phyloP scores from a whole-genome alignment of 2,888 invertebrate genomes.

The Pristionchus mayeri region DNA sequence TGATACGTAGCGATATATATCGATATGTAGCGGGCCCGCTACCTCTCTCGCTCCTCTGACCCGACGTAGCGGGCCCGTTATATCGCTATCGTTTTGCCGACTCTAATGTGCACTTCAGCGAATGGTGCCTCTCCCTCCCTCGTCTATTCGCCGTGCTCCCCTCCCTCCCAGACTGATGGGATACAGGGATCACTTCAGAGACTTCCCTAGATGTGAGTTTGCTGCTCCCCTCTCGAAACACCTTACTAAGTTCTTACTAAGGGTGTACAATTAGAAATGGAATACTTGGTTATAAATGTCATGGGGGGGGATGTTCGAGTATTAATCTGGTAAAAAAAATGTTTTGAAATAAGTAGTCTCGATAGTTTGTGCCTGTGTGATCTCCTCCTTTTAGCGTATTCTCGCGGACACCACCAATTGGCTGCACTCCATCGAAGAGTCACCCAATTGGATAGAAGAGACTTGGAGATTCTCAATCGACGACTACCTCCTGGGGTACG shows the following conservation, averaged over 20 bases:
- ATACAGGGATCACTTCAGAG: conserved; percentile 28
- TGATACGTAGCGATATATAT: too few relatives aligned
- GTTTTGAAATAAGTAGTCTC: too few relatives aligned
- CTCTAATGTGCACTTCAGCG: not conserved
- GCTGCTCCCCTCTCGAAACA: not conserved
- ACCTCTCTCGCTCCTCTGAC: too few relatives aligned
- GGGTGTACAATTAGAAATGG: too few relatives aligned
- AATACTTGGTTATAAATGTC: too few relatives aligned
- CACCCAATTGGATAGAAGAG: conserved; percentile 30
- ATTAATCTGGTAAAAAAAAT: too few relatives aligned
- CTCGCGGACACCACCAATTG: conserved; percentile 7
- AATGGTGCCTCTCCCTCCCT: conserved; percentile 33
- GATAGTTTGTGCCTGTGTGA: too few relatives aligned
- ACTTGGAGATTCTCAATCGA: conserved; percentile 29
- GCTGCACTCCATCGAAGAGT: not conserved
- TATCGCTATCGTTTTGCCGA: too few relatives aligned
- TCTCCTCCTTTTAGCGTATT: not conserved
- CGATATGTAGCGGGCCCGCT: too few relatives aligned
- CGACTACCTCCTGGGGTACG: not conserved
- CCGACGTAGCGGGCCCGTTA: too few relatives aligned
- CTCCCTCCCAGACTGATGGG: conserved; percentile 18
- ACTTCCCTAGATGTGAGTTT: not conserved
- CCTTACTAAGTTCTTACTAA: too few relatives aligned
- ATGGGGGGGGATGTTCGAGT: too few relatives aligned
- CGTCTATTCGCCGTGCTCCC: not conserved